Evolutionary conservation across 2,888 invertebrate genomes (phyloP), one percentile per base, ranked within the genome.

Genomic region (Gymnosoma rotundatum): DNA sequence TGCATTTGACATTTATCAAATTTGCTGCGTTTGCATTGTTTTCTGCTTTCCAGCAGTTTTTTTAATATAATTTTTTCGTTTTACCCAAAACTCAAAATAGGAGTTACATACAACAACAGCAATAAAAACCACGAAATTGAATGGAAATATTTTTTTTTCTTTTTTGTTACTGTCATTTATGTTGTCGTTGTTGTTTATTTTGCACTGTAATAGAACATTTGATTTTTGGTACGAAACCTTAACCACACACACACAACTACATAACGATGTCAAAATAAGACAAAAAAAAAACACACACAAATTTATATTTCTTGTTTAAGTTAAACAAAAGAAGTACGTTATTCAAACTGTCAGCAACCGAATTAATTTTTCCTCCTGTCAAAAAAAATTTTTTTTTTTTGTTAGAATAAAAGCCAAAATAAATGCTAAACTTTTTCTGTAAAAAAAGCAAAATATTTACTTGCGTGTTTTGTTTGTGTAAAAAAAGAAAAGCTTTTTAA

Each of bases 301-400:
- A 12, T 75, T 21, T n/a, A 20, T 69, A 67, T 38, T 42, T 5
- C 21, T 36, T 58, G 21, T 54, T 66, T 61, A n/a, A 58, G 32
- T 48, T 54, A 54, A 67, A 66, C 73, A 79, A 66, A 18, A 38
- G 64, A 58, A 50, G 14, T n/a, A 60, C 18, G 50, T 42, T 58
- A 52, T 72, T 5, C n/a, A 79, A 66, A 60, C 38, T 73, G 66
- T 73, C 79, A 66, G 18, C 42, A 72, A 67, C 56, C 20, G 45
- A 67, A 79, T 79, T 60, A 73, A 73, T 73, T 60, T 64, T 66
- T 78, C 45, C 14, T 48, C 16, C 6, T 48, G 45, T 48, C n/a
- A 0, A 48, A 16, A 6, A 32, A 0, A 5, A 32, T 16, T n/a
- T n/a, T 48, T 14, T 6, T 16, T 48, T 3, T 16, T n/a, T 14